A percentile compares a stretch with the other conserved stretches of the same genome.
phyloP scores from a whole-genome alignment of 92 coral and sea anemone genomes.

The Hydrozoanthus gracilis region DNA sequence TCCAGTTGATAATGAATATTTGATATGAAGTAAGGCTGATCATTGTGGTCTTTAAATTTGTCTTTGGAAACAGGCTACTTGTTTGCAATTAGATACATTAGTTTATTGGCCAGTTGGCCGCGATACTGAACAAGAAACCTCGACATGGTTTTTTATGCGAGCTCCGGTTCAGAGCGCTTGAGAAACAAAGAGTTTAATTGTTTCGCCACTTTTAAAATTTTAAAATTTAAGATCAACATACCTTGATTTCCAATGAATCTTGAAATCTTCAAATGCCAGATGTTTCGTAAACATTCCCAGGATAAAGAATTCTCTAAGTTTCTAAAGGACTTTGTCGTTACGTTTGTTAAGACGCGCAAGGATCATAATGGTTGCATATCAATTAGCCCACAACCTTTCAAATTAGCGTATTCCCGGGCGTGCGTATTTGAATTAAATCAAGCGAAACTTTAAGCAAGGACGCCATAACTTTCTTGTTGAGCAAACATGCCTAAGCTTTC shows the following conservation, averaged over 20 bases:
- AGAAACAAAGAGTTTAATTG: neutral
- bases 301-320: slow-evolving; percentile 19
- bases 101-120: neutral
- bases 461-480: neutral
- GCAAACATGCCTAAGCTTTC: neutral
- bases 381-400: slow-evolving; percentile 14
- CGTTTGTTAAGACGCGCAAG: slow-evolving; percentile 21
- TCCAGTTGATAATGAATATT: slow-evolving; percentile 9
- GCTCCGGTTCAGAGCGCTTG: slow-evolving; percentile 8
- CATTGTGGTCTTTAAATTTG: neutral
- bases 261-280: slow-evolving; percentile 9
- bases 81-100: slow-evolving; percentile 1
- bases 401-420: slow-evolving; percentile 18
- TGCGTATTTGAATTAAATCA: neutral
- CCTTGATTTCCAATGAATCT: slow-evolving; percentile 29
- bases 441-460: slow-evolving; percentile 16
- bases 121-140: slow-evolving; percentile 22
- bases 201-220: slow-evolving; percentile 24
- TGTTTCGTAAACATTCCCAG: slow-evolving; percentile 15
- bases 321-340: slow-evolving; percentile 33
- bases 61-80: slow-evolving; percentile 4
- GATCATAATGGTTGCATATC: slow-evolving; percentile 13
- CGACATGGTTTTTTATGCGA: slow-evolving; percentile 11
- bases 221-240: slow-evolving; percentile 22
- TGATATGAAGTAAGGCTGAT: slow-evolving; percentile 12